Evolutionary conservation across 2,113 vertebrate genomes (phyloP).

Genomic region (Siniperca knerii): DNA sequence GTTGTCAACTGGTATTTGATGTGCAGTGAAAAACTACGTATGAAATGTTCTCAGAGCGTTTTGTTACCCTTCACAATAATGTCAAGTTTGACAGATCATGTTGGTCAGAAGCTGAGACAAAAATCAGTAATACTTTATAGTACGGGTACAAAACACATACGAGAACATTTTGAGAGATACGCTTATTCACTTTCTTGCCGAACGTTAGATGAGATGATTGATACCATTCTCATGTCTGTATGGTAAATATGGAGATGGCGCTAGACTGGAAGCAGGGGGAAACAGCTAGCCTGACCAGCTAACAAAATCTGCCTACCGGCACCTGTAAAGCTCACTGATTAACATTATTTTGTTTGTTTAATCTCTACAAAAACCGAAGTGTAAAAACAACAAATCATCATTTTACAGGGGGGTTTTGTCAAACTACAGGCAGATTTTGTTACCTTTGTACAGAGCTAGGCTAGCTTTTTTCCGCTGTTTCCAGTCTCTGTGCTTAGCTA

Average conservation of each 20-base stretch:
- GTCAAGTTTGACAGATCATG: neutral
- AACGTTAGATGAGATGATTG: neutral
- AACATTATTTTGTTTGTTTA: neutral
- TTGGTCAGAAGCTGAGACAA: neutral
- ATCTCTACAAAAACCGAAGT: neutral
- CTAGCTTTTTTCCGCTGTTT: neutral
- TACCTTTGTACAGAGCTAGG: neutral
- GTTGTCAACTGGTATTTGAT: constrained; percentile 4
- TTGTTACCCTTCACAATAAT: neutral
- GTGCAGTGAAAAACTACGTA: neutral
- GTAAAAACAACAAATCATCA: too few relatives aligned
- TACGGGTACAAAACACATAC: neutral
- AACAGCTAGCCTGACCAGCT: neutral
- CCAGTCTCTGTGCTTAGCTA: neutral
- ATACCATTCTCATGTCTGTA: neutral
- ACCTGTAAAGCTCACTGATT: neutral
- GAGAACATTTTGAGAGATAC: neutral
- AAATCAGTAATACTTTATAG: neutral
- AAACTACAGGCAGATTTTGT: neutral
- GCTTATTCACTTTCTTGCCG: neutral
- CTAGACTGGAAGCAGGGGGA: neutral
- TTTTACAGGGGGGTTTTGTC: neutral
- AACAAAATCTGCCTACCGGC: neutral
- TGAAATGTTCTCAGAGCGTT: neutral
- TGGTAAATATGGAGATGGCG: neutral